Evolutionary conservation across 2,113 vertebrate species (phyloP), one percentile per base, ranked within the genome.

Genomic region (Chitala chitala): DNA sequence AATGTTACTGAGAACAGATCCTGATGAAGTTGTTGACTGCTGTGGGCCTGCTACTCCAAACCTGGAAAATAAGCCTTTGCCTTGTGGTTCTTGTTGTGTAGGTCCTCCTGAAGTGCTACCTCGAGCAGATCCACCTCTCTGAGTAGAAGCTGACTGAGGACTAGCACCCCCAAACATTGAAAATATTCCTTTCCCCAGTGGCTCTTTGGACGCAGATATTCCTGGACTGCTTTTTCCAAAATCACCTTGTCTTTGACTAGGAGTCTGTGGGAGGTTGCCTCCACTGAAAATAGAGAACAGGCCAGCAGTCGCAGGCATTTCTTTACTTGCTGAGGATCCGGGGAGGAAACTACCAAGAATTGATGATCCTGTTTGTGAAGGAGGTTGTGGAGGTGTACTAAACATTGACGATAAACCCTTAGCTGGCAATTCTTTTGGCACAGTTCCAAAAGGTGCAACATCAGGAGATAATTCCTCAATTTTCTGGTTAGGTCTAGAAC

Each of bases 301-400:
- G 20, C 73, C 64, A 33, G n/a, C 78, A 68, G 84, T 80, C 51
- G 82, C 81, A 78, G 90, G 36, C 3, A 77, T 17, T 8, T 89
- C 87, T 82, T 87, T 90, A 5, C 84, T 75, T 51, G 80, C 58
- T 48, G 87, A 77, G 12, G 87, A 83, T 80, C 77, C 78, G 79
- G 83, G 84, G 75, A 90, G 77, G 77, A 89, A 87, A 7, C 85
- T 85, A 82, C 86, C 84, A 84, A 93, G 89, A 0, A 87, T 76
- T 68, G 89, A 88, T 53, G 81, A 58, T 33, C 87, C 86, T 81
- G 78, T 77, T 22, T 86, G 84, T 65, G 81, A 73, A 50, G 84
- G 1, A 1, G 42, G 65, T n/a, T 83, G 80, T 68, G 82, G 80
- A 72, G 85, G 74, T 13, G 77, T 80, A 69, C 80, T 80, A 69